phyloP scores from a whole-genome alignment of 2,797 vertebrate species.

The Antrozous pallidus region DNA sequence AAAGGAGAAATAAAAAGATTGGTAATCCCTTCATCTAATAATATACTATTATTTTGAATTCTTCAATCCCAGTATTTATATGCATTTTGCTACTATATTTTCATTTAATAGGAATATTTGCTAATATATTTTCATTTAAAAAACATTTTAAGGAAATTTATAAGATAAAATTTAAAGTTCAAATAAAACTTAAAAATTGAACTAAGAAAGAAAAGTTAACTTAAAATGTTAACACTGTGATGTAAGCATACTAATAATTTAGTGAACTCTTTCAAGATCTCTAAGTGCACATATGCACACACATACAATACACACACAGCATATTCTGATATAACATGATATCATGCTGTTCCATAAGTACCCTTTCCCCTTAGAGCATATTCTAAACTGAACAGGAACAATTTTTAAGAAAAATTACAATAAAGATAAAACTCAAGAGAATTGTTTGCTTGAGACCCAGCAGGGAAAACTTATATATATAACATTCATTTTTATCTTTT shows the following conservation, averaged over 20 bases:
- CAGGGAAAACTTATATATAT: neutral
- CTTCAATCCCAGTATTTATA: neutral
- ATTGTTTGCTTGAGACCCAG: neutral
- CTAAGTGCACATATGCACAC: neutral
- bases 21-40: neutral
- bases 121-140: constrained; percentile 8
- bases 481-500: neutral
- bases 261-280: neutral
- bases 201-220: neutral
- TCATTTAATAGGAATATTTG: neutral
- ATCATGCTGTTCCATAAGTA: neutral
- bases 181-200: constrained; percentile 20
- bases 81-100: neutral
- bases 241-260: neutral
- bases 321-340: neutral
- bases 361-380: neutral
- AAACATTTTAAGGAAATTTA: neutral
- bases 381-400: neutral
- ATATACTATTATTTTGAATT: neutral
- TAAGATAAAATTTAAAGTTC: neutral
- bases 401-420: neutral
- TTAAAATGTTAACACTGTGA: neutral
- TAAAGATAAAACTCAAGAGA: neutral
- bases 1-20: neutral
- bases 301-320: neutral